Base-by-base conservation (phyloP, 1,140 invertebrate species). In the Venturia canescens region DNA sequence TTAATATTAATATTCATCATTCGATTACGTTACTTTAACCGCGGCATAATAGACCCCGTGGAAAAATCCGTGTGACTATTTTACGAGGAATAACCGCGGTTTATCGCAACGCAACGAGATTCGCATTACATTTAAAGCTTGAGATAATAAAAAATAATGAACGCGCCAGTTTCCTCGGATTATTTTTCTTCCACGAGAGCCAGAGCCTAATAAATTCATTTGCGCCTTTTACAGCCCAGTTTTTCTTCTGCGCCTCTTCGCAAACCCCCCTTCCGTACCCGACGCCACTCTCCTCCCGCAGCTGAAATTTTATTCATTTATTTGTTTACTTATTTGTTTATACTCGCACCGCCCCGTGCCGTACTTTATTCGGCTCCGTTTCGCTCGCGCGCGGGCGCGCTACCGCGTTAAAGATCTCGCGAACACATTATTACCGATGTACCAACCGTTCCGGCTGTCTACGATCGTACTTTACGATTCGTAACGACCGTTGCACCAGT, bases 381-480 rank as follows among this genome's bases (percentile, higher is more conserved):
- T 31, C n/a, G n/a, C n/a, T n/a, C n/a, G n/a, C n/a, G n/a, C n/a
- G n/a, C n/a, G n/a, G n/a, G n/a, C n/a, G n/a, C 18, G 38, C 67
- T 70, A 16, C 31, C n/a, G 26, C 15, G n/a, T 67, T 13, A 44
- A 44, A 44, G 3, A 13, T 44, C 38, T 44, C 11, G 38, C 7
- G 7, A 44, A 67, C n/a, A 70, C 29, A 34, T 44, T 31, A 31
- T 29, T n/a, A n/a, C 31, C 27, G 29, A 27, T 31, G 63, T 29
- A 34, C 67, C 31, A n/a, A n/a, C 38, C 53, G 53, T 57, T 70
- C 67, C 29, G 67, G 27, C 67, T 70, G 67, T 34, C 67, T 70
- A 34, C 67, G 18, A 70, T 18, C 67, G 67, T 34, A 70, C 67
- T 70, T 70, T 70, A 70, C 67, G 67, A 70, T 70, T 70, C 67